Conservation (phyloP, 2,797 vertebrate genomes). For the Sarcoramphus papa region DNA sequence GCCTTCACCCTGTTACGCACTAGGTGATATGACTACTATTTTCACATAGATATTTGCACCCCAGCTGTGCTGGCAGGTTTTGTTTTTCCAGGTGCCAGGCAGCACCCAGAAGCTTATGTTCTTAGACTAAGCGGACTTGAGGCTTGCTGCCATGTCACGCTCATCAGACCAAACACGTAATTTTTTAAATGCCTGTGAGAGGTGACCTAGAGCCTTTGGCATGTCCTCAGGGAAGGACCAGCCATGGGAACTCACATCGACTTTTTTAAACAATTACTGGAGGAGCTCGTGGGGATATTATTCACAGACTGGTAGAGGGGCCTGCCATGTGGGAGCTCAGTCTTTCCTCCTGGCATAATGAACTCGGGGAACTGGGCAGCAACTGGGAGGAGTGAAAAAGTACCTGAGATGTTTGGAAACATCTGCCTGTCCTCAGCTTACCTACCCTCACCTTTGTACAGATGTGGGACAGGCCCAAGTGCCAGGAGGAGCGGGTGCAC, state of each 20-base stretch:
- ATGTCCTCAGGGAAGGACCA: not conserved
- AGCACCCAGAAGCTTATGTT: not conserved
- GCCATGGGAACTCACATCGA: not conserved
- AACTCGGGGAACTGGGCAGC: not conserved
- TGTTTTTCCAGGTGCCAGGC: not conserved
- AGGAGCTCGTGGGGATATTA: not conserved
- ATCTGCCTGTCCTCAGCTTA: not conserved
- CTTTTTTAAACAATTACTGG: not conserved
- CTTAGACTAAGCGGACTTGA: not conserved
- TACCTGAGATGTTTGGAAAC: not conserved
- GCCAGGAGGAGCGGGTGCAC: not conserved
- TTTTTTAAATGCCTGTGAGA: not conserved
- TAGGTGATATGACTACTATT: not conserved
- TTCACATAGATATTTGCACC: not conserved
- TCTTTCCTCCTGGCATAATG: not conserved
- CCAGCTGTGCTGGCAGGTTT: not conserved
- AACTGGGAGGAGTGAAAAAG: not conserved
- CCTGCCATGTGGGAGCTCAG: not conserved
- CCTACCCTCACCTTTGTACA: not conserved
- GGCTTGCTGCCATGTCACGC: not conserved
- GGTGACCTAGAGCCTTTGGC: not conserved
- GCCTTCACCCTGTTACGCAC: not conserved
- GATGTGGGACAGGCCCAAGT: accelerated
- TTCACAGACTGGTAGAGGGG: not conserved
- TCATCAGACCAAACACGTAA: not conserved